A percentile compares a stretch with the other conserved stretches of the same genome.
phyloP scores from a whole-genome alignment of 2,888 invertebrate species.

The Nomada ferruginata region DNA sequence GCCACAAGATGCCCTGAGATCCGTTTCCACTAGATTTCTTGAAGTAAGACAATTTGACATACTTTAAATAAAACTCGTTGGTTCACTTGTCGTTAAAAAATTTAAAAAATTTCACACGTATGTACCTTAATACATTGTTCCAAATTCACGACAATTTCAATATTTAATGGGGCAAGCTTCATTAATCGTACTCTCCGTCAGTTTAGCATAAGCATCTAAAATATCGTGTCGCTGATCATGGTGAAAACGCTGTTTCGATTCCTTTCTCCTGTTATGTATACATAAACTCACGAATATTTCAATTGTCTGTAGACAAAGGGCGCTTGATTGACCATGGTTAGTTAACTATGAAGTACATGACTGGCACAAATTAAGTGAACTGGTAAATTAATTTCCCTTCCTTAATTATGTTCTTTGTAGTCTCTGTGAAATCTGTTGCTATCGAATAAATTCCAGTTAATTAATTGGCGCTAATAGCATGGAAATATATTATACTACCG shows the following conservation, averaged over 20 bases:
- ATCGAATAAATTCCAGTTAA: background rate
- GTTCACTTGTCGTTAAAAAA: background rate
- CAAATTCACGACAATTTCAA: background rate
- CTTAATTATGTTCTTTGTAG: background rate
- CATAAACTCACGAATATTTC: background rate
- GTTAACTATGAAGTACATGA: background rate
- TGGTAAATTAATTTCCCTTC: background rate
- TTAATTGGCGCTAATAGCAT: background rate
- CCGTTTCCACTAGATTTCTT: constrained; percentile 94
- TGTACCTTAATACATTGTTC: background rate
- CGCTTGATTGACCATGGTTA: background rate
- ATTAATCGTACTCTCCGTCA: too few species aligned
- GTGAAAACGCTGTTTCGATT: too few species aligned
- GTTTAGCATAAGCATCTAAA: too few species aligned
- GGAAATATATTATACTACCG: background rate
- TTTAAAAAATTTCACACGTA: too few species aligned
- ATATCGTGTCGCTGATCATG: too few species aligned
- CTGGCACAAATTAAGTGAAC: background rate
- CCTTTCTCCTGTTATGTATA: background rate
- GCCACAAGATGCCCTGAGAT: constrained; percentile 95
- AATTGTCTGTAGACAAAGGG: background rate
- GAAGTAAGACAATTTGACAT: constrained; percentile 85
- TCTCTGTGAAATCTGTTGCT: background rate
- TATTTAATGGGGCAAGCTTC: too few species aligned
- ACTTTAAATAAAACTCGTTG: background rate